Conservation (phyloP, 2,888 invertebrate genomes). For the Pammene aurita region DNA sequence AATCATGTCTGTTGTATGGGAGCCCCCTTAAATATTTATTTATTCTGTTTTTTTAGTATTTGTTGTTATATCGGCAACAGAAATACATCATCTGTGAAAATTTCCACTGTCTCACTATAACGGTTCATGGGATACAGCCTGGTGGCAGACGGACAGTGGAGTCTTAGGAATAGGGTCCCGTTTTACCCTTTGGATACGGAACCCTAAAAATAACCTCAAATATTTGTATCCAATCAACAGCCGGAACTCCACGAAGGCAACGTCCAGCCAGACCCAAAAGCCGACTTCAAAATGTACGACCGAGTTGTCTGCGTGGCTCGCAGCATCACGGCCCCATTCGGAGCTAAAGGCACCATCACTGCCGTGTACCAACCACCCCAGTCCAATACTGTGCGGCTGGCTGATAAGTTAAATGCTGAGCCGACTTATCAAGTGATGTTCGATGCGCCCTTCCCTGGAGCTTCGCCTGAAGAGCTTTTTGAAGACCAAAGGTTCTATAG, state of each 20-base stretch:
- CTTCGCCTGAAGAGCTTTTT: constrained; percentile 66
- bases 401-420: constrained; percentile 80
- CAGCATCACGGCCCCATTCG: constrained; percentile 90
- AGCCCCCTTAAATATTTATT: no score
- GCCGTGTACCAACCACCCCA: constrained; percentile 77
- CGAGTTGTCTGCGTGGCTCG: constrained; percentile 91
- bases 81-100: no score
- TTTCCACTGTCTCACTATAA: no score
- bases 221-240: constrained; percentile 50
- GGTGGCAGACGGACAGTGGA: no score
- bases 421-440: constrained; percentile 91
- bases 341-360: constrained; percentile 93
- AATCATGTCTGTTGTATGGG: no score
- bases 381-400: constrained; percentile 75
- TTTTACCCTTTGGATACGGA: no score
- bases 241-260: constrained; percentile 80
- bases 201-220: no score
- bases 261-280: constrained; percentile 86
- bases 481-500: constrained; percentile 64
- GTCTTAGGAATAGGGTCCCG: no score
- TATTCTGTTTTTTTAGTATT: no score
- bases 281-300: constrained; percentile 89
- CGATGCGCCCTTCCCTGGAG: constrained; percentile 89
- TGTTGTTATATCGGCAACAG: no score
- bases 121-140: no score